A percentile compares a stretch with the other conserved stretches of the same genome.
Evolutionary conservation across 2,888 invertebrate genomes (phyloP).

Genomic region (Netelia virgata): DNA sequence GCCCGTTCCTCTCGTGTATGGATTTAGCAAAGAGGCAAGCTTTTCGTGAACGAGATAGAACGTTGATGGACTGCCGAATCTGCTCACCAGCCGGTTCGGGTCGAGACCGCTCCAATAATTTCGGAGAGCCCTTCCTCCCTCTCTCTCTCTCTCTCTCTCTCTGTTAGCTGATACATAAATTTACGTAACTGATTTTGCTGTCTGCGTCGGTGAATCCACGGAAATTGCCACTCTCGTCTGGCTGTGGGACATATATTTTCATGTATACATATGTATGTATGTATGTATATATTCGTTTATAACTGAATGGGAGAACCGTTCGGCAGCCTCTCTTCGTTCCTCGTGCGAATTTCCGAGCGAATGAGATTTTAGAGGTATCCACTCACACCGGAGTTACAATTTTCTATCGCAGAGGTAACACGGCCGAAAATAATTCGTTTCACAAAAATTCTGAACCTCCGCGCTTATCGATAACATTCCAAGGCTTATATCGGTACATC

Average conservation of each 20-base stretch:
- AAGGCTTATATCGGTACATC: too few relatives aligned
- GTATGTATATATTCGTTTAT: too few relatives aligned
- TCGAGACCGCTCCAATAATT: slow-evolving; percentile 51
- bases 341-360: slow-evolving; percentile 41
- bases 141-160: slow-evolving; percentile 1
- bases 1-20: neutral
- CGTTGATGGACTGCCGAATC: slow-evolving; percentile 53
- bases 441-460: too few relatives aligned
- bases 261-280: neutral
- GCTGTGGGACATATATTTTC: slow-evolving; percentile 8
- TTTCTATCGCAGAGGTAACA: neutral
- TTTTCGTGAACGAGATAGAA: slow-evolving; percentile 2
- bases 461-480: too few relatives aligned
- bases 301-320: neutral
- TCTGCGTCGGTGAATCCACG: slow-evolving; percentile 42
- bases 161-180: slow-evolving; percentile 66
- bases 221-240: slow-evolving; percentile 64
- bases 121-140: neutral
- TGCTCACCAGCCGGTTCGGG: neutral
- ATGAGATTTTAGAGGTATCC: slow-evolving; percentile 58
- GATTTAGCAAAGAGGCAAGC: slow-evolving; percentile 14
- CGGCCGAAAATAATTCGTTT: neutral
- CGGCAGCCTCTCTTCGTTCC: slow-evolving; percentile 2
- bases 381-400: slow-evolving; percentile 3
- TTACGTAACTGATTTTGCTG: slow-evolving; percentile 54